These are phyloP conservation scores for Danio choprae DNA, from an alignment of 2,797 vertebrate species.

Conservation along the genomic window DNA sequence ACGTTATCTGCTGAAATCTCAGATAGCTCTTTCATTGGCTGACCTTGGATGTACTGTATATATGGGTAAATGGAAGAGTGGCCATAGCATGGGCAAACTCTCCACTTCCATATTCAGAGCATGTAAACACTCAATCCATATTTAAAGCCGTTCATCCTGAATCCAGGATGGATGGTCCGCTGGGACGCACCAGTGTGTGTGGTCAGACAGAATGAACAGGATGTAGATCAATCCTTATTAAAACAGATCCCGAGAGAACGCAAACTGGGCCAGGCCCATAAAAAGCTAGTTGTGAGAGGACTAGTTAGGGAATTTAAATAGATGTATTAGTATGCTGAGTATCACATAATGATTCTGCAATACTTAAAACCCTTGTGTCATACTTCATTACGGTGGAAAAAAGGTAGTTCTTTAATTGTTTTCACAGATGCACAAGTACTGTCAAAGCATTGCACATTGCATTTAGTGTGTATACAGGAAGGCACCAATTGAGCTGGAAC, in stretches of 20 bases:
- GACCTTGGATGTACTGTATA: neutral
- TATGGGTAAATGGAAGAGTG: neutral
- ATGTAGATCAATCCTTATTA: slow-evolving; percentile 57
- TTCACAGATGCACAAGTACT: neutral
- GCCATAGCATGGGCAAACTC: slow-evolving; percentile 9
- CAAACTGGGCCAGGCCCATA: slow-evolving; percentile 53
- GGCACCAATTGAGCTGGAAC: slow-evolving; percentile 76
- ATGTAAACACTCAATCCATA: slow-evolving; percentile 31
- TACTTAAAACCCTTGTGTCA: neutral
- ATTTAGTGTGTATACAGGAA: slow-evolving; percentile 77
- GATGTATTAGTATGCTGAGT: neutral
- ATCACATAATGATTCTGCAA: neutral
- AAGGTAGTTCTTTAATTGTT: neutral
- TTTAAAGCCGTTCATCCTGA: slow-evolving; percentile 29
- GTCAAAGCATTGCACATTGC: slow-evolving; percentile 57
- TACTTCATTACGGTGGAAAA: neutral
- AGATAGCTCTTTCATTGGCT: neutral
- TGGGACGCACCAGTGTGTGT: slow-evolving; percentile 31
- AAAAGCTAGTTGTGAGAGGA: slow-evolving; percentile 44
- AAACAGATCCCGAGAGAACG: slow-evolving; percentile 55
- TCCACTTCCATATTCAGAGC: neutral
- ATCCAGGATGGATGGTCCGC: slow-evolving; percentile 17
- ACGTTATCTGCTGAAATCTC: too few species aligned
- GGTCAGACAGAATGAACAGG: slow-evolving; percentile 53
- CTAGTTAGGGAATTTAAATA: slow-evolving; percentile 8